A percentile compares a stretch with the other conserved stretches of the same genome.
These are phyloP conservation scores for Theristicus caerulescens DNA, from an alignment of 2,113 vertebrate species.

Conservation along the genomic window DNA sequence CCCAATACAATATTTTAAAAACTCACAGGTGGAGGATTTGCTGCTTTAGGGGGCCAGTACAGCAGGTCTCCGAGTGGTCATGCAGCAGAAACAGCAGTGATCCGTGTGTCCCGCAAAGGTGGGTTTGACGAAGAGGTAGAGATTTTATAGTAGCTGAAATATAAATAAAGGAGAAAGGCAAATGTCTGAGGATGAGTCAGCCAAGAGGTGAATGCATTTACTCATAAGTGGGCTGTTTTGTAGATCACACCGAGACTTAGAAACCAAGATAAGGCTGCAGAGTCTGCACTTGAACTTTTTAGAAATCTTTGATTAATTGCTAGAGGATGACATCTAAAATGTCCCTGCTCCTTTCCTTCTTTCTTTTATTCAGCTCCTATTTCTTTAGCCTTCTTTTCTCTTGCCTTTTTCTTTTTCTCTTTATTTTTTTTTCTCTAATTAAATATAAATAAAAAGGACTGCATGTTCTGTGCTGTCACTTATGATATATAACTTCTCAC, in stretches of 20 bases:
- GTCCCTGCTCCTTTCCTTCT: neutral
- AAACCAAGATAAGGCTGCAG: slow-evolving; percentile 41
- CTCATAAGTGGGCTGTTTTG: slow-evolving; percentile 25
- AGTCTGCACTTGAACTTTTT: slow-evolving; percentile 12
- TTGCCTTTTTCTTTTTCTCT: neutral
- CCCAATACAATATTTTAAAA: neutral
- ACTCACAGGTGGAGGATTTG: neutral
- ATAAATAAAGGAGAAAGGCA: slow-evolving; percentile 45
- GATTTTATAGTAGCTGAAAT: slow-evolving; percentile 34
- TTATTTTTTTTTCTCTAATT: neutral
- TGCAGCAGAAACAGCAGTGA: neutral
- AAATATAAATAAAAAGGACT: slow-evolving; percentile 57
- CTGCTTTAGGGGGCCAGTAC: neutral
- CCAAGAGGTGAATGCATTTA: slow-evolving; percentile 44
- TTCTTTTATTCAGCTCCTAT: neutral
- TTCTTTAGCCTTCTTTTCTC: neutral
- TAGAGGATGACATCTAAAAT: slow-evolving; percentile 4
- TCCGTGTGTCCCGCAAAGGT: neutral
- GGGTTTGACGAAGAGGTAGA: neutral
- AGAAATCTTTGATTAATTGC: slow-evolving; percentile 47
- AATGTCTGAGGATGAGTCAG: slow-evolving; percentile 61
- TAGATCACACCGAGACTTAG: neutral
- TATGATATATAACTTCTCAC: neutral
- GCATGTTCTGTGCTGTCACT: slow-evolving; percentile 32
- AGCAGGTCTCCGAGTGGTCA: neutral